Base-by-base conservation (phyloP, 2,113 vertebrate species). In the Albula goreensis region DNA sequence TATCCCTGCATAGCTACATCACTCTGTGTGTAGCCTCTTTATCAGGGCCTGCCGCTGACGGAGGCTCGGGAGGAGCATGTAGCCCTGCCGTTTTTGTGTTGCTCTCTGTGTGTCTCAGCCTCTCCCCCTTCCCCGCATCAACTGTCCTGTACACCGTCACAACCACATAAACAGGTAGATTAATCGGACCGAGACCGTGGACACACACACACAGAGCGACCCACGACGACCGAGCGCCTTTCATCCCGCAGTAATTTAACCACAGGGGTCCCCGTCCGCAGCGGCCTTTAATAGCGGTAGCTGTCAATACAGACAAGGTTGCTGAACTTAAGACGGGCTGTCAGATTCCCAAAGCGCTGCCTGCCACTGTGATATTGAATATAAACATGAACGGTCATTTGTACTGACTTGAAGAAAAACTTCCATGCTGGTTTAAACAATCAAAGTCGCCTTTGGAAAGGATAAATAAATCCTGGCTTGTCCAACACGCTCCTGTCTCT, bases 271-370 rank as follows among this genome's bases (percentile, higher is more conserved):
- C 89, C 86, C 92, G 89, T 90, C 91, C 86, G 91, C 90, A 89
- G 87, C 92, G 88, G 91, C 91, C 91, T 89, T 86, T 92, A 90
- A 92, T 94, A 93, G 93, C 91, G 90, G 92, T 91, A 93, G 91
- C 92, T 92, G 93, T 94, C 92, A 94, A 93, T 92, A 93, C 86
- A 90, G 93, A 94, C 92, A 91, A 93, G 94, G 91, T 91, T 90
- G 91, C 91, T 92, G 91, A 92, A 93, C 92, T 88, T 90, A 79
- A 89, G 91, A 89, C 90, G 86, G 92, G 3, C 77, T 81, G 91
- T 79, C 88, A 91, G 91, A 91, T 89, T 88, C 88, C 86, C 85
- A 66, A 86, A 89, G 87, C 91, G 63, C 50, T 22, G 53, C 78
- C 70, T 81, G 87, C 81, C 52, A 51, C 74, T 83, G 80, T 83